Evolutionary conservation across 2,888 invertebrate genomes (phyloP).

Genomic region (Minunthozetes semirufus): DNA sequence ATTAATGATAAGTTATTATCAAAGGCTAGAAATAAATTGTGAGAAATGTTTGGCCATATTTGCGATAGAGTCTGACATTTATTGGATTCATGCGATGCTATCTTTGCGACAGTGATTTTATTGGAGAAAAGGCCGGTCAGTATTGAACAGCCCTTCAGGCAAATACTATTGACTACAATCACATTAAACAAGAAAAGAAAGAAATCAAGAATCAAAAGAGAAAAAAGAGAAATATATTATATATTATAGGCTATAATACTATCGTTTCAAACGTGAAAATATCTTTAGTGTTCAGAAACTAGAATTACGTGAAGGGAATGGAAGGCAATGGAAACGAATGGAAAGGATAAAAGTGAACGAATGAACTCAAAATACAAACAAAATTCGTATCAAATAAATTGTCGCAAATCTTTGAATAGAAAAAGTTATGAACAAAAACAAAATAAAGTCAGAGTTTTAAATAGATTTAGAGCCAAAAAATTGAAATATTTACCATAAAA

Average conservation of each 20-base stretch:
- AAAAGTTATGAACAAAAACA: neutral
- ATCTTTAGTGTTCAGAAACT: neutral
- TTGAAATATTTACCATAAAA: neutral
- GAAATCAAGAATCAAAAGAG: slow-evolving; percentile 13
- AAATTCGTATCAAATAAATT: slow-evolving; percentile 20
- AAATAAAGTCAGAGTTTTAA: neutral
- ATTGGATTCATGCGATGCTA: slow-evolving; percentile 1
- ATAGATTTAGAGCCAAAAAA: slow-evolving; percentile 1
- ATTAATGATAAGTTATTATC: neutral
- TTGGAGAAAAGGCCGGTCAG: neutral
- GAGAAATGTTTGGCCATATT: neutral
- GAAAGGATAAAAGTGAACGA: too few relatives aligned
- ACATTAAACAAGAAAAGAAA: neutral
- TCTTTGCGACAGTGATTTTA: neutral
- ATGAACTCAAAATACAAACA: slow-evolving; percentile 25
- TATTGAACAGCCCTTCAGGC: slow-evolving; percentile 24
- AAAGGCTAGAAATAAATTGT: neutral
- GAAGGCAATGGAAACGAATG: too few relatives aligned
- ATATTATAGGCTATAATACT: too few relatives aligned
- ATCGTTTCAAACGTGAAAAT: slow-evolving; percentile 9
- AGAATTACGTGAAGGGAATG: too few relatives aligned
- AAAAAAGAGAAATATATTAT: neutral
- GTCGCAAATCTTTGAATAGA: slow-evolving; percentile 17
- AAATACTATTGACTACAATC: neutral
- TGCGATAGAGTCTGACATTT: slow-evolving; percentile 5